Evolutionary conservation across 2,888 invertebrate species (phyloP), one percentile per base, ranked within the genome.

Genomic region (Omphaloscelis lunosa): DNA sequence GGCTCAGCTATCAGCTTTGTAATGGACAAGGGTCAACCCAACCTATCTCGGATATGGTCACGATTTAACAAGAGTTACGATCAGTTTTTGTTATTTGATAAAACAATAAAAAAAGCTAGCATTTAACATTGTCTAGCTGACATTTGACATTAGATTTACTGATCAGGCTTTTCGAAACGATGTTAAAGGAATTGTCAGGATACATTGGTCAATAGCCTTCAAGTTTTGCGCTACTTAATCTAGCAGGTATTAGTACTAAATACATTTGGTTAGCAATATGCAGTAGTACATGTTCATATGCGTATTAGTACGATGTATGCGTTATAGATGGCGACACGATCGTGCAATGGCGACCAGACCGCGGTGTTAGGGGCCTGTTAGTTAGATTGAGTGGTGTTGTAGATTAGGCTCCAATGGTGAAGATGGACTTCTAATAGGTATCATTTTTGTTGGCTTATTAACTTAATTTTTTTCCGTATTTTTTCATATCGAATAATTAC

Each of bases 311-410:
- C 80, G 78, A 82, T 84, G 69, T 75, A 82, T 82, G 84, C 82
- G 67, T 62, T 83, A 80, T 65, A 85, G 90, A 90, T 91, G 92
- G 91, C 89, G 91, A 86, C 89, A 89, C 89, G 88, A 86, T 86
- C 91, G 92, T 93, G 93, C 93, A 88, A 89, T 92, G 90, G 88
- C 89, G 83, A 75, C 82, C 88, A 88, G 90, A 88, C 89, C 88
- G 68, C 72, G 80, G 86, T 79, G 75, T 87, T 84, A 83, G 84
- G 66, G 89, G 90, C 85, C 91, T 84, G 91, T 88, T 85, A 77
- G 80, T 82, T 74, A 71, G 83, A 84, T 86, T 77, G 80, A 82
- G 75, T 84, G 90, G 83, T 72, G 77, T 75, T 70, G 69, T 48
- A 66, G 68, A 77, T 15, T 45, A 15, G 65, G 63, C 71, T 75